Evolutionary conservation across 2,888 invertebrate species (phyloP).

Genomic region (Leptinotarsa tumamoca): DNA sequence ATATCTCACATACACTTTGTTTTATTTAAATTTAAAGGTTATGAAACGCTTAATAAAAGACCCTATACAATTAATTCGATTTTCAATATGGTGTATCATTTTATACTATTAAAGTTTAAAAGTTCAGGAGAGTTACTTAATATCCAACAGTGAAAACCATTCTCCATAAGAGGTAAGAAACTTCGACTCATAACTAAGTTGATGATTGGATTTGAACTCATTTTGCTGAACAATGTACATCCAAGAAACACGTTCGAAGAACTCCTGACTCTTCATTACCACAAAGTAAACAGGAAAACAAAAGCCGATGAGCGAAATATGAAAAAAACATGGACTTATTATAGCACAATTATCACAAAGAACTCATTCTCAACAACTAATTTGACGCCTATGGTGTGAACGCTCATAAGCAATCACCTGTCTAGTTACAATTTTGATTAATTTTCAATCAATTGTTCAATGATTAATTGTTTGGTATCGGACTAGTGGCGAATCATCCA

Average conservation of each 20-base stretch:
- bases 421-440: slow-evolving; percentile 68
- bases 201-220: slow-evolving; percentile 21
- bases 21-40: too few relatives aligned
- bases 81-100: too few relatives aligned
- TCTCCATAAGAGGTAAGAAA: neutral
- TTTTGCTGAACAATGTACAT: slow-evolving; percentile 33
- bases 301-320: slow-evolving; percentile 42
- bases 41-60: too few relatives aligned
- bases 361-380: slow-evolving; percentile 62
- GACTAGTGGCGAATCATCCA: slow-evolving; percentile 56
- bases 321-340: slow-evolving; percentile 44
- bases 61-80: too few relatives aligned
- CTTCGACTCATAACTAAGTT: neutral
- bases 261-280: slow-evolving; percentile 24
- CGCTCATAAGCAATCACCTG: slow-evolving; percentile 67
- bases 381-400: slow-evolving; percentile 67
- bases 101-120: too few relatives aligned
- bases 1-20: too few relatives aligned
- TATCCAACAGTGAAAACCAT: neutral
- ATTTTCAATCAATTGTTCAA: slow-evolving; percentile 67
- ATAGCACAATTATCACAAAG: slow-evolving; percentile 54
- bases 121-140: too few relatives aligned
- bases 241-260: slow-evolving; percentile 24
- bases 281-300: slow-evolving; percentile 45
- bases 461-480: slow-evolving; percentile 64